A percentile compares a stretch with the other conserved stretches of the same genome.
Conservation (phyloP, 2,797 vertebrate genomes). For the Sebastes taczanowskii region DNA sequence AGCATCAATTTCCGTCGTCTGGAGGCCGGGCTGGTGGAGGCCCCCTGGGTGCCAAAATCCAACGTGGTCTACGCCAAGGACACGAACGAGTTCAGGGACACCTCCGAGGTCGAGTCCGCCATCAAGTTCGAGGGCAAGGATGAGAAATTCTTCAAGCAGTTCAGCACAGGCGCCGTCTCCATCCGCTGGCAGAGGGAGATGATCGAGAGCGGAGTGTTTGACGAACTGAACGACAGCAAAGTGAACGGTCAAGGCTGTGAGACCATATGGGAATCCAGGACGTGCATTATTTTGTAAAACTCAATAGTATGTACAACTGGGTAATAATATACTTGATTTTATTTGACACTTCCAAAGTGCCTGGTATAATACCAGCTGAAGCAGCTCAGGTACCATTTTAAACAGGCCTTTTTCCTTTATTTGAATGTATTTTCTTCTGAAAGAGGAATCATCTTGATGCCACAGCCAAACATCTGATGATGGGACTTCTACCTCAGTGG, state of each 20-base stretch:
- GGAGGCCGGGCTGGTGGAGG: conserved; percentile 86
- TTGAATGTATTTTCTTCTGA: background rate
- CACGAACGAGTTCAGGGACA: conserved; percentile 78
- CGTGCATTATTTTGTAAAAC: conserved; percentile 85
- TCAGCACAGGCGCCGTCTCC: conserved; percentile 88
- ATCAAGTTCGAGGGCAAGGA: conserved; percentile 85
- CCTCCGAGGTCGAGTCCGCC: conserved; percentile 80
- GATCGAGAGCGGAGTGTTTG: conserved; percentile 88
- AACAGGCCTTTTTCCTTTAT: background rate
- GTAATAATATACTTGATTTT: background rate
- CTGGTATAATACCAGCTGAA: background rate
- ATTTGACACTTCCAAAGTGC: conserved; percentile 2
- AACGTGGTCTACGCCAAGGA: conserved; percentile 90
- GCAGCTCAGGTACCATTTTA: background rate
- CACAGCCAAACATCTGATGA: conserved; percentile 14
- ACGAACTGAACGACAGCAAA: conserved; percentile 84
- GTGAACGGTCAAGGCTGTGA: conserved; percentile 32
- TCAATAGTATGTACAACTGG: background rate
- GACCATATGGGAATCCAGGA: conserved; percentile 77
- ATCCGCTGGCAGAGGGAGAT: conserved; percentile 90
- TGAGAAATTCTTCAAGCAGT: conserved; percentile 86
- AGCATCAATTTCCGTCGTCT: conserved; percentile 86
- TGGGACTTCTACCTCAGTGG: background rate
- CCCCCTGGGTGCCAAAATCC: conserved; percentile 89
- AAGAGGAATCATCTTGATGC: background rate